A percentile compares a stretch with the other conserved stretches of the same genome.
phyloP scores from a whole-genome alignment of 2,113 vertebrate species.

The Archilochus colubris region DNA sequence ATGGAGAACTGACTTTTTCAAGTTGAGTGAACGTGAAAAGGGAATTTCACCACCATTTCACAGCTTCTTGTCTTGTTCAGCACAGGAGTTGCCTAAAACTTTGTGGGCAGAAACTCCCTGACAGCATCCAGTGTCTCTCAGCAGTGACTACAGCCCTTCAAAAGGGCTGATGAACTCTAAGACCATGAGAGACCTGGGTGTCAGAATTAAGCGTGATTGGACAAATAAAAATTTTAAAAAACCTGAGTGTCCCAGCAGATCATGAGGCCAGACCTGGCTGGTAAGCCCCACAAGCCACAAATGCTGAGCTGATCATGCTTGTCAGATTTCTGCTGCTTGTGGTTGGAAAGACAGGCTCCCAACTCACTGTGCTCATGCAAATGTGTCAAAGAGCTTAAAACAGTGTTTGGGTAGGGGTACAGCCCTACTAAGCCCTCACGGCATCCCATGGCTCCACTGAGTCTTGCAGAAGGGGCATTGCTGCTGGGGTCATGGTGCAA shows the following conservation, averaged over 20 bases:
- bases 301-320: neutral
- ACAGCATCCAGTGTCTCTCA: neutral
- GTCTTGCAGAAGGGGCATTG: neutral
- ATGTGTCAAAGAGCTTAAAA: neutral
- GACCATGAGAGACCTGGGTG: neutral
- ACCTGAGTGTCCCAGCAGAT: neutral
- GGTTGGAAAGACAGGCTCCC: fast-evolving
- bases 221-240: neutral
- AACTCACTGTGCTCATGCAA: neutral
- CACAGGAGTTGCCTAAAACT: neutral
- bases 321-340: neutral
- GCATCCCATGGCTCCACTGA: neutral
- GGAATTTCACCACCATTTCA: neutral
- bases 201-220: neutral
- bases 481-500: neutral
- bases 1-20: neutral
- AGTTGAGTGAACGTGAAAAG: neutral
- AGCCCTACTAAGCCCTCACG: neutral
- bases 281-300: neutral
- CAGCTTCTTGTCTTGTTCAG: neutral
- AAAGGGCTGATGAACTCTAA: neutral
- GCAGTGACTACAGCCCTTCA: neutral
- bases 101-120: neutral
- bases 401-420: neutral
- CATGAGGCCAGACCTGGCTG: neutral